Base-by-base conservation (phyloP, 2,113 vertebrate genomes). In the Oenanthe melanoleuca region DNA sequence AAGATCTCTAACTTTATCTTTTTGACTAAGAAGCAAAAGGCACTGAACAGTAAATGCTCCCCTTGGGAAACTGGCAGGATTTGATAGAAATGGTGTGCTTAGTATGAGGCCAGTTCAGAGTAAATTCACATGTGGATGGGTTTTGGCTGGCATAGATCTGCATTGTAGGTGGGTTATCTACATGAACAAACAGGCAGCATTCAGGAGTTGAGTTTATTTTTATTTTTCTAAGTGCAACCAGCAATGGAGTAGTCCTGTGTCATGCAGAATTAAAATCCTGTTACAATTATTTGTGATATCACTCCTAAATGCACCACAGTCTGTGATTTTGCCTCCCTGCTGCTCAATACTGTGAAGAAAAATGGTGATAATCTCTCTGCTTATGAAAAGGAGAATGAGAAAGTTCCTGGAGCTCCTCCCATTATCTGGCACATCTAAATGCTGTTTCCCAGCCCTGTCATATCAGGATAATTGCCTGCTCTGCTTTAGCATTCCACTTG, bases 381-480 rank as follows among this genome's bases (percentile, higher is more conserved):
- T 88, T 88, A 83, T 90, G 80, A 85, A 93, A 86, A 92, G 38
- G 60, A 26, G 84, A 92, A 82, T 79, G 33, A 88, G 85, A 83
- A 91, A 78, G 31, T 95, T 94, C 75, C 82, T 86, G 82, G 86
- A 95, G 88, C 94, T 86, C 72, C 86, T 90, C 72, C 82, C 56
- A 49, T 74, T 88, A 83, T 66, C 88, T 28, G 8, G 38, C 71
- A 80, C 72, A 88, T 95, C 88, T 90, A 88, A 93, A 80, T 88
- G 69, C 79, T 77, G 64, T 64, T 92, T 82, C 72, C 75, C 5
- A 6, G 85, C 37, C 67, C 78, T 80, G 64, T 77, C 3, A 0
- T 92, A 82, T 83, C 87, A 83, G 59, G 67, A 53, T 93, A 89
- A 96, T 95, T 95, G 86, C 90, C 50, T 96, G 87, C 69, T 82